Evolutionary conservation across 2,797 vertebrate genomes (phyloP).

Genomic region (Myotis myotis): DNA sequence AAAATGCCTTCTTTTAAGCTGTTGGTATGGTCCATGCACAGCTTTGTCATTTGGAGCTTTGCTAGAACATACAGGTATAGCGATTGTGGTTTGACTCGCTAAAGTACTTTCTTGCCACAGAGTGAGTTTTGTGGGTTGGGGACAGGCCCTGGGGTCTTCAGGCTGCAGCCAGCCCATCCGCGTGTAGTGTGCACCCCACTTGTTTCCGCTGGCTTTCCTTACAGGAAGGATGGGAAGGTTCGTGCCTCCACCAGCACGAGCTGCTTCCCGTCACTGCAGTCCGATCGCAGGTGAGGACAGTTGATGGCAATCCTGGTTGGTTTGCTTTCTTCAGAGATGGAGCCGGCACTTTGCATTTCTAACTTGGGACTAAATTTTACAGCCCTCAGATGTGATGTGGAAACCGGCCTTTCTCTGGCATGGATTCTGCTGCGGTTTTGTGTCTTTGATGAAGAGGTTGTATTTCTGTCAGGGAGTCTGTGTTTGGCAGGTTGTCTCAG

Average conservation of each 20-base stretch:
- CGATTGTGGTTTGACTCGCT: neutral
- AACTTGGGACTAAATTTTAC: neutral
- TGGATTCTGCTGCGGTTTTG: neutral
- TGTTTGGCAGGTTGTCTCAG: neutral
- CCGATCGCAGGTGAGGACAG: neutral
- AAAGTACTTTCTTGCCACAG: slow-evolving; percentile 17
- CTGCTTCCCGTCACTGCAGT: slow-evolving; percentile 50
- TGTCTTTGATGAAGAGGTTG: neutral
- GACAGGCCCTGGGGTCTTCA: slow-evolving; percentile 35
- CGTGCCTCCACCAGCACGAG: slow-evolving; percentile 56
- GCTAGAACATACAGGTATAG: neutral
- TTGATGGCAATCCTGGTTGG: neutral
- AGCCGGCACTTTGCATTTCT: neutral
- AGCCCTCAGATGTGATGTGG: neutral
- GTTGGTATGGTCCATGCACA: neutral
- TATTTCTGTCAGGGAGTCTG: neutral
- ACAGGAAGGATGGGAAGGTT: slow-evolving; percentile 58
- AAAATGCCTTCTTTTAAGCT: neutral
- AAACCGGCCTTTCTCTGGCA: neutral
- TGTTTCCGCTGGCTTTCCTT: slow-evolving; percentile 57
- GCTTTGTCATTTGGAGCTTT: neutral
- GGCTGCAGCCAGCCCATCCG: neutral
- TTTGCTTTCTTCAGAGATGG: neutral
- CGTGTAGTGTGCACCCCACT: neutral
- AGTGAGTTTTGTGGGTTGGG: neutral